Conservation (phyloP, 1,140 invertebrate species). For the Rhagoletis zephyria region DNA sequence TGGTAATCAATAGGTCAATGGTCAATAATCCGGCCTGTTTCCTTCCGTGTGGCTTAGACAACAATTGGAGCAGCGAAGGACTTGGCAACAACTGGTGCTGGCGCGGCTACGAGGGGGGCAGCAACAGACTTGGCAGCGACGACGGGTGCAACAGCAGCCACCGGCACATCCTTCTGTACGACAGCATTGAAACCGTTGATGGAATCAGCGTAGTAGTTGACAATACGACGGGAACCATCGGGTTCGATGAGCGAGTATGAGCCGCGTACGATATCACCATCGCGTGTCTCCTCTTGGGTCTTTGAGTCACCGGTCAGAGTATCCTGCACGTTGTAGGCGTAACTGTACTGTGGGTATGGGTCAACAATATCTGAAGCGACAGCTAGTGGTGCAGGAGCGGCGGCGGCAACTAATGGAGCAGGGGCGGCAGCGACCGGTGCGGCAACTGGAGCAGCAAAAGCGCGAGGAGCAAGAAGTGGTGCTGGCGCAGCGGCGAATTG, state of each 20-base stretch:
- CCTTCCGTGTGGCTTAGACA: constrained; percentile 59
- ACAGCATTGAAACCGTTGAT: constrained; percentile 77
- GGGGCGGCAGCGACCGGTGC: constrained; percentile 59
- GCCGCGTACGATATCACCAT: constrained; percentile 77
- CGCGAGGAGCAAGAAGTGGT: constrained; percentile 57
- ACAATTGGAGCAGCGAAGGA: constrained; percentile 64
- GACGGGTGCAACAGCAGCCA: constrained; percentile 67
- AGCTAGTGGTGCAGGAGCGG: constrained; percentile 64
- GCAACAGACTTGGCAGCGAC: constrained; percentile 60
- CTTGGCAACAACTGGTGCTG: constrained; percentile 60
- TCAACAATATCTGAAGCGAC: constrained; percentile 72
- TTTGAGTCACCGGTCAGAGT: constrained; percentile 76
- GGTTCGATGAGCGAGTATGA: constrained; percentile 77
- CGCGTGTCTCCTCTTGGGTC: constrained; percentile 76
- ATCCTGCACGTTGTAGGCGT: constrained; percentile 76
- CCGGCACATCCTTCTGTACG: constrained; percentile 76
- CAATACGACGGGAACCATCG: constrained; percentile 76
- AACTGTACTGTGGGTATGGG: constrained; percentile 76
- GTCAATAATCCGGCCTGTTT: constrained; percentile 8
- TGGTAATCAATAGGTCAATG: constrained; percentile 48
- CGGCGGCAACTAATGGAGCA: constrained; percentile 57
- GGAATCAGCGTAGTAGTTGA: constrained; percentile 76
- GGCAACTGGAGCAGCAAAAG: constrained; percentile 63
- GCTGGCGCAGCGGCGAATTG: constrained; percentile 62
- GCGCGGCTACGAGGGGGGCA: constrained; percentile 65